Evolutionary conservation across 2,888 invertebrate species (phyloP), one percentile per base, ranked within the genome.

Genomic region (Sminthurides aquaticus): DNA sequence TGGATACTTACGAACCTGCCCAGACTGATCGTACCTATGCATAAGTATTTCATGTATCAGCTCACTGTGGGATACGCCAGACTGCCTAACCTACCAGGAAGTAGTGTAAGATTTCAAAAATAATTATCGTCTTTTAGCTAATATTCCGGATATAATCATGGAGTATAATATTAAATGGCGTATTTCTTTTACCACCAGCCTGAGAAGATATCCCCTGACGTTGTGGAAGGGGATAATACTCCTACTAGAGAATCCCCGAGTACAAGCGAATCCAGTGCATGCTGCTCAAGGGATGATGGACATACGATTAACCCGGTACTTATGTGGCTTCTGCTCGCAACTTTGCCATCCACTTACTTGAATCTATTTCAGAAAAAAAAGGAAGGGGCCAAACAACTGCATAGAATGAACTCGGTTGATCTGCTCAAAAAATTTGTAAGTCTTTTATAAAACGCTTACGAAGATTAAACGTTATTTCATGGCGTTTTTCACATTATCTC

Each of bases 1-100:
- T 92, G 91, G 91, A 82, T 91, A 26, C 85, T 85, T 75, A 85
- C 87, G 69, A 87, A 92, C 80, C 86, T 88, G 67, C 89, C 88
- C 49, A 82, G 90, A 54, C 81, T 91, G 52, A 82, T 91, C 52
- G 81, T 87, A 64, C 86, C 90, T 2, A 82, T 91, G 26, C 91
- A 92, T 78, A 85, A 87, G 78, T 88, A 82, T 73, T 80, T 84
- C 22, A 81, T 84, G 8, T 84, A 84, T 74, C 80, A 82, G 27
- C 76, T 86, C 60, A 83, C 84, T 2, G 84, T 84, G 3, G 83
- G 84, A 1, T 83, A 84, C 75, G 48, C 62, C n/a, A 55, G 49
- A 5, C 22, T 73, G 61, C 60, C 68, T 18, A 62, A 68, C 15
- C 66, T 73, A 11, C 57, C 60, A 28, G 55, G 59, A 27, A 57